Base-by-base conservation (phyloP, 2,797 vertebrate species). In the Acanthurus lineatus region DNA sequence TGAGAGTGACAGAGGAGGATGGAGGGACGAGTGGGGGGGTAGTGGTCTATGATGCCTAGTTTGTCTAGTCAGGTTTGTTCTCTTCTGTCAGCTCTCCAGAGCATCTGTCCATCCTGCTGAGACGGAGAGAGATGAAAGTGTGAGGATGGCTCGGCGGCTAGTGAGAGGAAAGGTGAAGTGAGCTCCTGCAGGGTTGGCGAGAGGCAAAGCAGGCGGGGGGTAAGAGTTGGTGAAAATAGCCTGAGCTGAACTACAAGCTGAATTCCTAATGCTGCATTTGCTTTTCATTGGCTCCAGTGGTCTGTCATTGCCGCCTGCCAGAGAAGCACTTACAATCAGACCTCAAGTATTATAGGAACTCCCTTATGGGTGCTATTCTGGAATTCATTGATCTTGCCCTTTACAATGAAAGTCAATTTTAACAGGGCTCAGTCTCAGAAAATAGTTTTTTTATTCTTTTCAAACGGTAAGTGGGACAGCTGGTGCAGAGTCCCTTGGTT, bases 161-260 rank as follows among this genome's bases (percentile, higher is more conserved):
- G 59, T 20, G 79, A 81, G 76, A 87, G 88, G 82, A 92, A 90
- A 91, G 90, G 89, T 91, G 90, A 87, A 83, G 86, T 73, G 81
- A 88, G 61, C 79, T 77, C 87, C 78, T 83, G 77, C 78, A 19
- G 88, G 83, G 85, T 82, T 17, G n/a, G 57, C 5, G n/a, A 77
- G 79, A 72, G 86, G 75, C 56, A 68, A 67, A 70, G 69, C 83
- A 80, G 83, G 83, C 49, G 5, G 88, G 85, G 70, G 84, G 79
- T 73, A 56, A 12, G 52, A 58, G 71, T 58, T 75, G 82, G 77
- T 71, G 83, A 87, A 90, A 89, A 90, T 90, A 89, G 77, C 82
- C 78, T 58, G 73, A 78, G 81, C 74, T 81, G 69, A 83, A 83
- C 85, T 76, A 76, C 62, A 79, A 82, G 77, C 73, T 79, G 89